Conservation (phyloP, 2,113 vertebrate genomes). For the Corydoras sp. region DNA sequence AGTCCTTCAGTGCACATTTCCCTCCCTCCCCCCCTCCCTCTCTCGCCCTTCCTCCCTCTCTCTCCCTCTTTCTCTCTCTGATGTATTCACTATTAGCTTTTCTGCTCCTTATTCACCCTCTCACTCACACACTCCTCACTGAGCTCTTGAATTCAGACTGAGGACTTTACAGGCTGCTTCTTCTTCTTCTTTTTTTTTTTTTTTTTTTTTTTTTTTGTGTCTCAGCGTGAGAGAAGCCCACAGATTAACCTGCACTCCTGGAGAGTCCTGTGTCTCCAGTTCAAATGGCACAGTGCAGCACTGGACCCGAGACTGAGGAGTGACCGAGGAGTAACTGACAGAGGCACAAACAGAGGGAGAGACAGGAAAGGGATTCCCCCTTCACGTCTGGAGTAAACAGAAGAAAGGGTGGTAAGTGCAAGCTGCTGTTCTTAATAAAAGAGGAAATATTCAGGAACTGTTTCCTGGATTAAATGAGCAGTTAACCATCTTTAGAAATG, state of each 20-base stretch:
- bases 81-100: slow-evolving; percentile 9
- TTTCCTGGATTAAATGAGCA: not conserved
- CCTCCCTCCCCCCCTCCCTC: not conserved
- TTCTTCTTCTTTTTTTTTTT: slow-evolving; percentile 5
- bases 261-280: slow-evolving; percentile 10
- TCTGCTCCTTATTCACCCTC: slow-evolving; percentile 23
- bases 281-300: not conserved
- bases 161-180: slow-evolving; percentile 28
- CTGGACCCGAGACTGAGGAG: slow-evolving; percentile 20
- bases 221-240: slow-evolving; percentile 5
- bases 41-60: slow-evolving; percentile 4
- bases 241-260: slow-evolving; percentile 17
- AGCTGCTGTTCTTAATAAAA: slow-evolving; percentile 20
- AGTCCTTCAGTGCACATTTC: slow-evolving; percentile 9
- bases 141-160: slow-evolving; percentile 30
- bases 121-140: slow-evolving; percentile 19
- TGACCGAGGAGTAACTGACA: slow-evolving; percentile 33
- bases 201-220: not conserved
- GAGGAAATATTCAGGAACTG: slow-evolving; percentile 9
- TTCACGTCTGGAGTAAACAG: slow-evolving; percentile 21
- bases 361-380: slow-evolving; percentile 39
- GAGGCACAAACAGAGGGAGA: slow-evolving; percentile 9
- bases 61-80: slow-evolving; percentile 28
- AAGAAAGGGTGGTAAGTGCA: slow-evolving; percentile 34
- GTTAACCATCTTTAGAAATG: not conserved